Percentiles rank a stretch among this genome's conserved stretches.
Conservation (phyloP, 2,113 vertebrate species). For the Regulus satrapa region DNA sequence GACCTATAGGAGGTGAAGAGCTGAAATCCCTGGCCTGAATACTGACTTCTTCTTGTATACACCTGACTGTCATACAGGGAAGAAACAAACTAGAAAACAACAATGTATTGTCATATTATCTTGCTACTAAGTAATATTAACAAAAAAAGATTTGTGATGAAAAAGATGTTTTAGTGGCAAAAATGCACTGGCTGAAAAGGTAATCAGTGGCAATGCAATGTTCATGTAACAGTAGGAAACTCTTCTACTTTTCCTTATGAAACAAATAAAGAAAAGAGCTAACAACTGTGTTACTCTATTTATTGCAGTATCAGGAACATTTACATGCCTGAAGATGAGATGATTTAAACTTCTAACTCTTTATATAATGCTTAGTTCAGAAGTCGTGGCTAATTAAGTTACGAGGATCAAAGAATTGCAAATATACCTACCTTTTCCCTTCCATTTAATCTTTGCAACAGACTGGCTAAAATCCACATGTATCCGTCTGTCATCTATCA, state of each 20-base stretch:
- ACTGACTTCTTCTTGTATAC: neutral
- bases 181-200: neutral
- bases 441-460: slow-evolving; percentile 96
- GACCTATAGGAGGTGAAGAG: neutral
- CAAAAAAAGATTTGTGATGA: neutral
- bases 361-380: neutral
- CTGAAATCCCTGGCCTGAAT: neutral
- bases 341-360: neutral
- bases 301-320: neutral
- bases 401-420: neutral
- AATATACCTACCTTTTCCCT: slow-evolving; percentile 85
- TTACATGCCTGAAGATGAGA: neutral
- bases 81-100: neutral
- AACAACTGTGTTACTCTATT: neutral
- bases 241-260: neutral
- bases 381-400: neutral
- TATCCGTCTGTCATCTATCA: slow-evolving; percentile 94
- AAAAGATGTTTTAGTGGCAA: neutral
- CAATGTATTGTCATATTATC: neutral
- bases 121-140: neutral
- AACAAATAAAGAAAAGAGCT: neutral
- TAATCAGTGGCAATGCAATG: neutral
- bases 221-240: neutral
- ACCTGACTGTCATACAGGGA: neutral
- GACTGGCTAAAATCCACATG: slow-evolving; percentile 99